Conservation (phyloP, 2,113 vertebrate species). For the Lophura nycthemera region DNA sequence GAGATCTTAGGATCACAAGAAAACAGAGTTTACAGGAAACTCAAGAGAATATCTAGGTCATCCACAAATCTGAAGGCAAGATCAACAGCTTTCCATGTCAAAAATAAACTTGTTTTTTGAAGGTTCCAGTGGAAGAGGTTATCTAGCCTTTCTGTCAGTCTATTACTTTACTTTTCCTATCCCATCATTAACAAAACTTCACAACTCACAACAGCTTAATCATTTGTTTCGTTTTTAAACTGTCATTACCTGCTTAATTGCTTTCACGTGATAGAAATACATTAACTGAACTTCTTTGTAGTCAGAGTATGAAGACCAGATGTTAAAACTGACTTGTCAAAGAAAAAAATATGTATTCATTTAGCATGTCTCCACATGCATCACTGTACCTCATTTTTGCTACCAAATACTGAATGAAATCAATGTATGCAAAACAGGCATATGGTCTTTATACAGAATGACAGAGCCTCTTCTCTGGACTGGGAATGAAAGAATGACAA, state of each 20-base stretch:
- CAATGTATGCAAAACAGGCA: background rate
- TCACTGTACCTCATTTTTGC: background rate
- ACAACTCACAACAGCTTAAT: background rate
- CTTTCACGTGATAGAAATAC: background rate
- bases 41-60: background rate
- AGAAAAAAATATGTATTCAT: background rate
- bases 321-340: background rate
- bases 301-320: background rate
- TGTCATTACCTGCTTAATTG: background rate
- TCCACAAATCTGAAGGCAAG: background rate
- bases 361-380: background rate
- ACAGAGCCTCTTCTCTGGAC: no score
- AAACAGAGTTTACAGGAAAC: background rate
- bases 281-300: background rate
- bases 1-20: background rate
- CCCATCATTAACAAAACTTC: background rate
- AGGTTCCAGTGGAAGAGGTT: background rate
- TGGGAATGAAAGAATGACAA: background rate
- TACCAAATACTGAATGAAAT: background rate
- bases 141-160: background rate
- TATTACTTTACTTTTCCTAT: background rate
- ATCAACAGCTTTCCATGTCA: background rate
- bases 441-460: background rate
- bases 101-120: background rate
- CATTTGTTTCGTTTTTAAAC: rapidly evolving